Percentiles rank a stretch among this genome's conserved stretches.
Evolutionary conservation across 2,888 invertebrate species (phyloP).

Genomic region (Subacronicta megacephala): DNA sequence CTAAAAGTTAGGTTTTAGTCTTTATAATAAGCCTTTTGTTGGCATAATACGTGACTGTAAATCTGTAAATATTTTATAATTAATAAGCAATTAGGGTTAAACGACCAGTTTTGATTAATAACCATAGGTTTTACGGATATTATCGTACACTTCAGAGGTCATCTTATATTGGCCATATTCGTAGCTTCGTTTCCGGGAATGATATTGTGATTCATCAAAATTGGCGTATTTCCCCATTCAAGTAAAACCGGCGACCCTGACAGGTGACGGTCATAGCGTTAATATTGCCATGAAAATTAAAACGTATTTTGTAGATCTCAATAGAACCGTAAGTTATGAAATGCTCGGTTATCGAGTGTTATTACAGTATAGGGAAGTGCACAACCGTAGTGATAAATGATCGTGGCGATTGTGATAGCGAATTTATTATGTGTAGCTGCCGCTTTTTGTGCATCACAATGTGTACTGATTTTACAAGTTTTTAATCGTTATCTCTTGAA

Average conservation of each 20-base stretch:
- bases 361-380: slow-evolving; percentile 49
- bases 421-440: slow-evolving; percentile 48
- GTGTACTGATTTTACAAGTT: too few species aligned
- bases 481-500: too few species aligned
- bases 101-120: too few species aligned
- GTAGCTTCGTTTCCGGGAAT: too few species aligned
- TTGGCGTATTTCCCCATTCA: too few species aligned
- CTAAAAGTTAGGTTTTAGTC: too few species aligned
- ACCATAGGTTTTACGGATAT: too few species aligned
- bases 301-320: slow-evolving; percentile 83
- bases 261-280: slow-evolving; percentile 23
- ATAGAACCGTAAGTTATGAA: slow-evolving; percentile 78
- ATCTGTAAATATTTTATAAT: slow-evolving; percentile 15
- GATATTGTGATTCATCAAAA: too few species aligned
- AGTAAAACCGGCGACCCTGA: slow-evolving; percentile 17
- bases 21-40: background rate
- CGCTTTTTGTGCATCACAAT: slow-evolving; percentile 20
- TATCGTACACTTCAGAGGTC: too few species aligned
- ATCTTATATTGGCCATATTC: too few species aligned
- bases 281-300: slow-evolving; percentile 75
- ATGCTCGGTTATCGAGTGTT: slow-evolving; percentile 59
- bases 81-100: slow-evolving; percentile 2
- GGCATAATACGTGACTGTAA: slow-evolving; percentile 3
- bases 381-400: slow-evolving; percentile 49
- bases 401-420: slow-evolving; percentile 67